Evolutionary conservation across 2,797 vertebrate genomes (phyloP).

Genomic region (Pangasius macronema): DNA sequence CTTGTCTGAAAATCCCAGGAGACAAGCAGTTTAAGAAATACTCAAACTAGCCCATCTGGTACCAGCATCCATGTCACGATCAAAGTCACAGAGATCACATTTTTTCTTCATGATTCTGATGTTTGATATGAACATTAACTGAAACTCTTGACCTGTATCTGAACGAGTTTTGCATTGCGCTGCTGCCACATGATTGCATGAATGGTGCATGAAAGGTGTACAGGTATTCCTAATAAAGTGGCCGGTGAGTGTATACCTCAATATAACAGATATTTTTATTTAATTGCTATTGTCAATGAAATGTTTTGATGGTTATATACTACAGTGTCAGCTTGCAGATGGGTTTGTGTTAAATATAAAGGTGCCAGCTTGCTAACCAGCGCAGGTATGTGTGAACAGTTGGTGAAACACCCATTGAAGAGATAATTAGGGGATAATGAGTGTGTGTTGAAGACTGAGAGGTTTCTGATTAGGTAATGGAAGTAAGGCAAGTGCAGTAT

Average conservation of each 20-base stretch:
- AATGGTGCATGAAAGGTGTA: background rate
- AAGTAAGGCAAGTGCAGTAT: background rate
- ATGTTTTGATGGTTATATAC: background rate
- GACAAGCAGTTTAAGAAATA: background rate
- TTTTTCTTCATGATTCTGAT: background rate
- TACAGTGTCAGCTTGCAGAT: background rate
- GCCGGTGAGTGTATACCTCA: background rate
- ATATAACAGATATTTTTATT: background rate
- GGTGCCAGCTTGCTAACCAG: background rate
- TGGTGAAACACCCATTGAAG: slow-evolving; percentile 6
- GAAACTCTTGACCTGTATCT: background rate
- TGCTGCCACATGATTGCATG: background rate
- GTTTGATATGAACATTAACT: background rate
- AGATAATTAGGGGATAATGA: slow-evolving; percentile 15
- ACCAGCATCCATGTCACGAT: background rate
- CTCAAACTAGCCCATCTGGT: background rate
- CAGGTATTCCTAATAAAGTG: background rate
- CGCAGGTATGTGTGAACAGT: slow-evolving; percentile 12
- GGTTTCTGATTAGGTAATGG: background rate
- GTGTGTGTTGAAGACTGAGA: background rate
- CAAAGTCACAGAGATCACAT: background rate
- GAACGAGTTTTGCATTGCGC: background rate
- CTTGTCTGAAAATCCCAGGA: background rate
- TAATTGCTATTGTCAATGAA: background rate
- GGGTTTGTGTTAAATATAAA: background rate